A percentile compares a stretch with the other conserved stretches of the same genome.
Conservation (phyloP, 2,113 vertebrate genomes). For the Xenopus borealis region DNA sequence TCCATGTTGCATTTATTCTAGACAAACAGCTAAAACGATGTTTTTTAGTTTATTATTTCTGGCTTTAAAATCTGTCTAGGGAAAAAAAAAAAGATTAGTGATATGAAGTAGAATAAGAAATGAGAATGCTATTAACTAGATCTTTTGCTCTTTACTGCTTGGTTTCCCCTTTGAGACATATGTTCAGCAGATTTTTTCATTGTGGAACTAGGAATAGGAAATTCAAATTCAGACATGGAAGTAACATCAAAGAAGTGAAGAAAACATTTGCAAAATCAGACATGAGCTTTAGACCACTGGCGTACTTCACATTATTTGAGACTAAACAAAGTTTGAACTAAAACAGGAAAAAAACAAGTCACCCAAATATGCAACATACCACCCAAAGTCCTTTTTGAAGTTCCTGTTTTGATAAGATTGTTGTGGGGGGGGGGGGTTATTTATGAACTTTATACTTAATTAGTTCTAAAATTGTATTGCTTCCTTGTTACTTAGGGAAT, state of each 20-base stretch:
- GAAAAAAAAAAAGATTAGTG: slow-evolving; percentile 50
- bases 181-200: slow-evolving; percentile 40
- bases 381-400: slow-evolving; percentile 20
- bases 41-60: slow-evolving; percentile 49
- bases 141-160: slow-evolving; percentile 29
- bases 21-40: slow-evolving; percentile 17
- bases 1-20: slow-evolving; percentile 32
- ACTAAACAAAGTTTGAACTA: slow-evolving; percentile 50
- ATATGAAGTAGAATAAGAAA: slow-evolving; percentile 50
- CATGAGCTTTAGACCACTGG: slow-evolving; percentile 59
- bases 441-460: not conserved
- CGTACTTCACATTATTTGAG: slow-evolving; percentile 54
- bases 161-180: slow-evolving; percentile 43
- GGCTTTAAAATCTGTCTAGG: slow-evolving; percentile 31
- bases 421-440: no score
- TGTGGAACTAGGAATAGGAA: slow-evolving; percentile 36
- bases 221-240: slow-evolving; percentile 47
- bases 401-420: not conserved
- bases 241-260: slow-evolving; percentile 61
- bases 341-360: slow-evolving; percentile 33
- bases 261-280: slow-evolving; percentile 68
- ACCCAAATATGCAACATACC: slow-evolving; percentile 20
- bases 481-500: not conserved
- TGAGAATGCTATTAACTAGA: slow-evolving; percentile 36
- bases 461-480: not conserved